These are phyloP conservation scores for Sphenodon punctatus DNA, from an alignment of 2,797 vertebrate genomes.

Conservation along the genomic window DNA sequence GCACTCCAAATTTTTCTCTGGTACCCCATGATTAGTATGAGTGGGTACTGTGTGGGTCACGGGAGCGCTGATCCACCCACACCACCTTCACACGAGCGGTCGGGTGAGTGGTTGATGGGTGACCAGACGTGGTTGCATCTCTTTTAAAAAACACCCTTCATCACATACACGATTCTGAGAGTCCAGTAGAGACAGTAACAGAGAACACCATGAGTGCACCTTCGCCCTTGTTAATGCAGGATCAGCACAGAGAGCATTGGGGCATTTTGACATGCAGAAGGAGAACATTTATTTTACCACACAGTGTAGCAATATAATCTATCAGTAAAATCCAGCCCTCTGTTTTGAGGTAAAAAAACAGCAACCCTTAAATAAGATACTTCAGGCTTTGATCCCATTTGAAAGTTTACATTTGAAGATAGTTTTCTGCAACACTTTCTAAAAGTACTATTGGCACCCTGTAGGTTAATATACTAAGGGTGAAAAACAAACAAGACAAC, in stretches of 20 bases:
- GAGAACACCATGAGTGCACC: neutral
- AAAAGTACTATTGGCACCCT: too few relatives aligned
- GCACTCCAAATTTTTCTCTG: too few relatives aligned
- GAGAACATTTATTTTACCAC: neutral
- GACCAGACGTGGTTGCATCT: too few relatives aligned
- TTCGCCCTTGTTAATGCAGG: too few relatives aligned
- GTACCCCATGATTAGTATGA: too few relatives aligned
- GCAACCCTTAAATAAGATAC: neutral
- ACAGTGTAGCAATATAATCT: neutral
- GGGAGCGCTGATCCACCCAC: too few relatives aligned
- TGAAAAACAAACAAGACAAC: too few relatives aligned
- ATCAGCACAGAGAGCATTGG: neutral
- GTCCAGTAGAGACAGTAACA: neutral
- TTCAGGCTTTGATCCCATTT: neutral
- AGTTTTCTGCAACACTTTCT: neutral
- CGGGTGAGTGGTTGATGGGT: too few relatives aligned
- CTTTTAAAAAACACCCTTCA: too few relatives aligned
- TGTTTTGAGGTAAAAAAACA: neutral
- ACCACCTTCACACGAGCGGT: too few relatives aligned
- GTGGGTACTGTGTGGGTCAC: too few relatives aligned
- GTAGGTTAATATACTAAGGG: too few relatives aligned
- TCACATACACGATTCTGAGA: neutral
- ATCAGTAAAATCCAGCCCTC: neutral
- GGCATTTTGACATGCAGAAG: neutral
- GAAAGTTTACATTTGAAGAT: neutral